Evolutionary conservation across 2,113 vertebrate species (phyloP).

Genomic region (Castor canadensis): DNA sequence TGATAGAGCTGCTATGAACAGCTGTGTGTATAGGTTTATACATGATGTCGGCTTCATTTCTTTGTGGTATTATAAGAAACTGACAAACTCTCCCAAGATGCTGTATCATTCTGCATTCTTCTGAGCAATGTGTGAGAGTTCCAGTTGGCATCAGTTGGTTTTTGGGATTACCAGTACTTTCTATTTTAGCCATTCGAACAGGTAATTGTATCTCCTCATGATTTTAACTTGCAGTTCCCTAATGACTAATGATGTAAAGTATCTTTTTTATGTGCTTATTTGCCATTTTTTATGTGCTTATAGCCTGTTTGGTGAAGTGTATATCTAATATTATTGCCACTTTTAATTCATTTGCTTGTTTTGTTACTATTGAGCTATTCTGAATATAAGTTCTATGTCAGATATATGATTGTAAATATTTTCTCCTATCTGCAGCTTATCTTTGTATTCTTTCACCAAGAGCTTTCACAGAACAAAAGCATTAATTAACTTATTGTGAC

Average conservation of each 20-base stretch:
- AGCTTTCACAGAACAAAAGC: neutral
- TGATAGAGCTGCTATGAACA: neutral
- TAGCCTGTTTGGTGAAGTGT: neutral
- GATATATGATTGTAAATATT: neutral
- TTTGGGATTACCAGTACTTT: neutral
- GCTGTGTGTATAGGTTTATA: neutral
- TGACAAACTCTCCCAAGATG: neutral
- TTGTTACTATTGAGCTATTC: neutral
- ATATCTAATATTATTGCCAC: neutral
- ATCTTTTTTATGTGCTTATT: neutral
- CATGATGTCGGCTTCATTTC: neutral
- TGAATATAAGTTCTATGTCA: neutral
- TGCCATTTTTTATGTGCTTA: neutral
- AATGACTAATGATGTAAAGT: neutral
- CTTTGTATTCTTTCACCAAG: neutral
- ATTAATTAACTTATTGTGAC: neutral
- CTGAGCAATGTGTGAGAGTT: neutral
- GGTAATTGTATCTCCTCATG: neutral
- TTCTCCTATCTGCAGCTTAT: neutral
- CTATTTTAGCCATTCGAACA: neutral
- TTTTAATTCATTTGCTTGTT: neutral
- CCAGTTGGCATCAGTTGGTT: neutral
- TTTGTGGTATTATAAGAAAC: neutral
- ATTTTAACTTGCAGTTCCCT: neutral
- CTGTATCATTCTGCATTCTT: neutral